Evolutionary conservation across 2,113 vertebrate species (phyloP).

Genomic region (Phrynosoma blainvillii): DNA sequence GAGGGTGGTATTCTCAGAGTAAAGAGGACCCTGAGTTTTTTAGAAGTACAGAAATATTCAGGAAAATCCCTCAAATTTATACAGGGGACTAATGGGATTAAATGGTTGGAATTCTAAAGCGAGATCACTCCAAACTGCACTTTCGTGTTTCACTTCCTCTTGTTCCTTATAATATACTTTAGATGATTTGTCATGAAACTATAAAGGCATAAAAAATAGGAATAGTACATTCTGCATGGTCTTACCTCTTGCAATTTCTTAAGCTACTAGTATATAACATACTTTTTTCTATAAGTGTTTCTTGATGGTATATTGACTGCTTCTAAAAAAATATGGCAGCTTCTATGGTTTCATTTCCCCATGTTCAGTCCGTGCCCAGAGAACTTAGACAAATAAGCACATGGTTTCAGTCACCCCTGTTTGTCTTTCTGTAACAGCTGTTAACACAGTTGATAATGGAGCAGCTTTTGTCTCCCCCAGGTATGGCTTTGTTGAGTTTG

Average conservation of each 20-base stretch:
- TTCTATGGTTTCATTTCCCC: no score
- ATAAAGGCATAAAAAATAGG: background rate
- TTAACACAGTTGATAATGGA: background rate
- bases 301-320: background rate
- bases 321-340: background rate
- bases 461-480: conserved; percentile 67
- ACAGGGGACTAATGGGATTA: no score
- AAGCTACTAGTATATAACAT: background rate
- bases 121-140: background rate
- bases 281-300: background rate
- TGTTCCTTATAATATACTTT: background rate
- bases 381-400: background rate
- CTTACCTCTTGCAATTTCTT: background rate
- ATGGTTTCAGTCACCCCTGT: no score
- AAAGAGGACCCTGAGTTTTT: no score
- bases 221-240: background rate
- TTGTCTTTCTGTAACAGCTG: background rate
- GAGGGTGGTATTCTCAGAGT: no score
- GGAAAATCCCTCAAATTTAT: no score
- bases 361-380: background rate
- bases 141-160: background rate
- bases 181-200: background rate
- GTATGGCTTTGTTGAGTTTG: conserved; percentile 97
- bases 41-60: no score
- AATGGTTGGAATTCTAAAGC: background rate